Base-by-base conservation (phyloP, 2,797 vertebrate species). In the Falco berigora region DNA sequence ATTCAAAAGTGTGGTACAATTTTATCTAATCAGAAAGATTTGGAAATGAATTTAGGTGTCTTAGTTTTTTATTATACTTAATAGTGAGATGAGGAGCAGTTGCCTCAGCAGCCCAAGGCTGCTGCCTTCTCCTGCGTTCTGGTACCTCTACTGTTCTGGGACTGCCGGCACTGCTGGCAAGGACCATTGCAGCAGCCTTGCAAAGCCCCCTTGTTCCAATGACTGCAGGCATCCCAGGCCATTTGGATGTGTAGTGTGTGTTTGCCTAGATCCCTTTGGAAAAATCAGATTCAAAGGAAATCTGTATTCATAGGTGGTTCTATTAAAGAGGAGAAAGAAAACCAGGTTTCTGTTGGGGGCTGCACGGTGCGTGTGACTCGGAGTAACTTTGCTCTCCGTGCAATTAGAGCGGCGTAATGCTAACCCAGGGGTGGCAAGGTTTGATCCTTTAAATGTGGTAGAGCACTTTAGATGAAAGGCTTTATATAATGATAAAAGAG, bases 381-480 rank as follows among this genome's bases (percentile, higher is more conserved):
- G 76, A 94, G 77, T 86, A 32, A 25, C 86, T 86, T 79, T 68
- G 67, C 95, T 83, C 61, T 56, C 40, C 20, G 4, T 53, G 86
- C 95, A 61, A 76, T 90, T 47, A 79, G 88, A 86, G 71, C 77
- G 53, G 90, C 3, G 19, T 46, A 55, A 73, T 3, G 63, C 23
- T 40, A 56, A 44, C 79, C 82, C 82, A 42, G 56, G 90, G 61
- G 74, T 59, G 76, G 77, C 66, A 30, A 58, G 86, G 83, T 34
- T 79, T 47, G 9, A 61, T 80, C 84, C 87, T 67, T 40, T 38
- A 55, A 49, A 66, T 42, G 86, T 24, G 49, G 83, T 23, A 23
- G 87, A 94, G 94, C 88, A 67, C 92, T 93, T 93, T 20, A 78
- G 94, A 89, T 89, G 80, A 90, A 86, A 95, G 91, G 91, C 30